Evolutionary conservation across 1,140 invertebrate genomes (phyloP), one percentile per base, ranked within the genome.

Genomic region (Oryctes rhinoceros): DNA sequence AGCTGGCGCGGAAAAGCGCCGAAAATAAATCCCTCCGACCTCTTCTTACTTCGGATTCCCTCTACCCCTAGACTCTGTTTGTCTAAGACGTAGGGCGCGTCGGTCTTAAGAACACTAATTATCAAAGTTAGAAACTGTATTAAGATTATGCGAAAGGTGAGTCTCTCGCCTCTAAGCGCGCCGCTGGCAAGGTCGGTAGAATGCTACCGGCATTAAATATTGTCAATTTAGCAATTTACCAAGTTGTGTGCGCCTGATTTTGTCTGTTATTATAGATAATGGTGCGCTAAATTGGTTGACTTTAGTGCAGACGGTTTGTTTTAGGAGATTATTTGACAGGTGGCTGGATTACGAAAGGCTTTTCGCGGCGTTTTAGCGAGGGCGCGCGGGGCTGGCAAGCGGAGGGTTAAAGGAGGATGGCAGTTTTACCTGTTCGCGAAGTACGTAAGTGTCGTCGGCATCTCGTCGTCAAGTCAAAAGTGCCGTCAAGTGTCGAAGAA

Each of bases 81-180:
- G 85, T 86, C 84, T 86, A 86, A 84, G 76, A 76, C 65, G 65
- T 20, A n/a, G 74, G 35, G 37, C 44, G 74, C 74, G 83, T 82
- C 80, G 81, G 80, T 83, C 85, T 86, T 86, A 86, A 86, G 84
- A 85, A 85, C 84, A 86, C 84, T 86, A 85, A 86, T 86, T 86
- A 84, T 84, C 84, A 85, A 85, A 85, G 82, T 85, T 86, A 81
- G 84, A 86, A 86, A 86, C 84, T 86, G 85, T 86, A 86, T 85
- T 85, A 85, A 85, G 84, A 85, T 85, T 85, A 85, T 84, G 83
- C 82, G 81, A 48, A 83, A 83, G 83, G 76, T 84, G 83, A 84
- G 81, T 67, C 65, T 67, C 39, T 5, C n/a, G 59, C 59, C 18
- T 67, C 65, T 24, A 4, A 11, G 15, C 65, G 9, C 20, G 65